Evolutionary conservation across 2,797 vertebrate genomes (phyloP), one percentile per base, ranked within the genome.

Genomic region (Anguilla obscura): DNA sequence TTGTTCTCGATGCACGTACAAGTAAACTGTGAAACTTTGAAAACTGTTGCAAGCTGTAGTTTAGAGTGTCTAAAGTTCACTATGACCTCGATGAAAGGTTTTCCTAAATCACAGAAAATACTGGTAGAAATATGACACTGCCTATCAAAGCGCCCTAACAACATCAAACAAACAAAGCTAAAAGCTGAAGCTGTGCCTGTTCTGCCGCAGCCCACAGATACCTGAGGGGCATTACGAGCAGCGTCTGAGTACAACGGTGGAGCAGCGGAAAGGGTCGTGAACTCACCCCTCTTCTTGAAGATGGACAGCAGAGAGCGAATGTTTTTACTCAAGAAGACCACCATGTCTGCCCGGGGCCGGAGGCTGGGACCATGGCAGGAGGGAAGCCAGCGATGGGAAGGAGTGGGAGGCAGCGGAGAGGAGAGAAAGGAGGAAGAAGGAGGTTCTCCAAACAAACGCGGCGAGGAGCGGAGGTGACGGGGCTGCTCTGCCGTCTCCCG

Each of bases 261-360:
- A 21, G 36, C 27, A 0, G 33, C 90, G 80, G 90, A 21, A 0
- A 45, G 89, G 76, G 90, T 86, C 89, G 86, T 86, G 10, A 88
- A 96, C 98, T 98, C 94, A 98, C 98, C 97, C 94, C 96, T 98
- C 94, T 97, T 98, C 94, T 98, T 99, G 96, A 98, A 98, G 94
- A 98, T 92, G 86, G 97, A 96, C 89, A 98, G 95, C 86, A 99
- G 94, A 85, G 95, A 97, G 80, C 94, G 95, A 91, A 98, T 92
- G 90, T 95, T 97, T 93, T 97, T 97, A 93, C 96, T 97, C 90
- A 98, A 94, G 92, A 97, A 96, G 88, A 98, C 96, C 93, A 99
- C 98, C 98, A 99, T 99, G 91, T 69, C 90, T 88, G 56, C 85
- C 9, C 56, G 74, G n/a, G 88, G 84, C 52, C n/a, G 27, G 74